phyloP scores from a whole-genome alignment of 2,888 invertebrate genomes.

The Chironomus riparius region DNA sequence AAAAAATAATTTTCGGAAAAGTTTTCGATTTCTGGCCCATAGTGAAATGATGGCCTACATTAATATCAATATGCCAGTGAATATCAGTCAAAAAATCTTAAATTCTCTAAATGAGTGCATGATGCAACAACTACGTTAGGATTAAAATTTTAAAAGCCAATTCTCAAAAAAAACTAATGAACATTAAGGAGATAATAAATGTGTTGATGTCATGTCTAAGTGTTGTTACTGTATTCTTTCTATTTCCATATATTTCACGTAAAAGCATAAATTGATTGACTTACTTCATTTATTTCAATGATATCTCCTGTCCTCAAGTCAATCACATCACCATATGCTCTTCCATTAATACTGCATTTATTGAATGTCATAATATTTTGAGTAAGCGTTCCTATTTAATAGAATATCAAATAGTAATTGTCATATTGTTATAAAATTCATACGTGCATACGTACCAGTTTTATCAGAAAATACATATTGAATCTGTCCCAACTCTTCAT shows the following conservation, averaged over 20 bases:
- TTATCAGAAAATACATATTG: conserved; percentile 99
- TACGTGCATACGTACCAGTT: conserved; percentile 51
- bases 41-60: no score
- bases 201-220: no score
- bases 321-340: conserved; percentile 83
- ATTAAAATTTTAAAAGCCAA: no score
- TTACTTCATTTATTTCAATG: conserved; percentile 76
- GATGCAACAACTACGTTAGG: no score
- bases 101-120: no score
- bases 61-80: no score
- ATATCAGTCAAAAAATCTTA: no score
- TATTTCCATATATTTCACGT: background rate
- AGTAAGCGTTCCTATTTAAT: conserved; percentile 66
- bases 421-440: background rate
- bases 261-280: conserved; percentile 32
- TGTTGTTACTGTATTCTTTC: no score
- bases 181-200: no score
- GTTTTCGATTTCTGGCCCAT: no score
- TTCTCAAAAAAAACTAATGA: no score
- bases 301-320: conserved; percentile 81
- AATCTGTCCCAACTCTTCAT: conserved; percentile 97
- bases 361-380: conserved; percentile 99
- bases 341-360: conserved; percentile 92
- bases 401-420: background rate
- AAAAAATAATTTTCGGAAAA: no score